Evolutionary conservation across 2,113 vertebrate genomes (phyloP), one percentile per base, ranked within the genome.

Genomic region (Mixornis gularis): DNA sequence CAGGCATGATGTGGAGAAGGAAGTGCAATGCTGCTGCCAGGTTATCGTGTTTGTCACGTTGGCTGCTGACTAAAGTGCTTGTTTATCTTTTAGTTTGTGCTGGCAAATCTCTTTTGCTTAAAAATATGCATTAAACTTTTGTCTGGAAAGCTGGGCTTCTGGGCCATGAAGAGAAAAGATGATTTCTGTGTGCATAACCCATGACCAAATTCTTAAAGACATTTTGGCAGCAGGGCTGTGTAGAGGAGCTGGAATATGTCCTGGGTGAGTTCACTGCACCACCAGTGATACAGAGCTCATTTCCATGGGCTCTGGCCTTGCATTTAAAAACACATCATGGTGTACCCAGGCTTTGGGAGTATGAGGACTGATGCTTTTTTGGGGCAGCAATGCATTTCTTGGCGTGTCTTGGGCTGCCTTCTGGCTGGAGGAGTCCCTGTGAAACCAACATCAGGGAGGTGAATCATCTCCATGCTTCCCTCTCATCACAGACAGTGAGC

Each of bases 11-110:
- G 63, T 0, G 7, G 25, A 78, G 85, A 56, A 81, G 79, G 79
- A 86, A 84, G 73, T 4, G 1, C n/a, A 40, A 1, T 26, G 48
- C 73, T 72, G 36, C 55, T 81, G 58, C 69, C 36, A 29, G 69
- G 65, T 86, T 88, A 84, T 73, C 2, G 0, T 3, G 36, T 74
- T 88, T 8, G 14, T 79, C 10, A 1, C 0, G 0, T 11, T 72
- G 66, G 38, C 29, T 83, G 87, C 89, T 89, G 92, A 77, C 74
- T 87, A 5, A 53, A 79, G 86, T 12, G 34, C 44, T 90, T 51
- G 20, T 41, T 89, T 85, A 62, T 69, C 62, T 90, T 64, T 30
- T 55, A 21, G 55, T 79, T 89, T 85, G 55, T 87, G 84, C 87
- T 92, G 87, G 70, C 29, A 76, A 82, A 79, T 43, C 34, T 76